Conservation (phyloP, 2,888 invertebrate genomes). For the Danaus chrysippus region DNA sequence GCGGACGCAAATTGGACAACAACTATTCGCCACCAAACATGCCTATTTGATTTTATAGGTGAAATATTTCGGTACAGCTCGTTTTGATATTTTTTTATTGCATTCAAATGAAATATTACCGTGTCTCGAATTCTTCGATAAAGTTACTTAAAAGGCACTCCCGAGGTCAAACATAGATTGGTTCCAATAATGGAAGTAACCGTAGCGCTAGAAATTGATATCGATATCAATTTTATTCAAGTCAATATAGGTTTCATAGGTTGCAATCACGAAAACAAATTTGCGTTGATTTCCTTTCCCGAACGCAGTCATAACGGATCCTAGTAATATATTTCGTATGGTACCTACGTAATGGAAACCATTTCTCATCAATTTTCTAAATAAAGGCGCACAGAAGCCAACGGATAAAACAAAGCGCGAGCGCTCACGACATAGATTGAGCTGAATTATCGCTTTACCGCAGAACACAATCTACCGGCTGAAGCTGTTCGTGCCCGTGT, state of each 20-base stretch:
- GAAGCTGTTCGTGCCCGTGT: constrained; percentile 28
- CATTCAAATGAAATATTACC: not conserved
- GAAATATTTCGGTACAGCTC: not conserved
- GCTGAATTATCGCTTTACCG: constrained; percentile 79
- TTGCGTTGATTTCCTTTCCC: constrained; percentile 75
- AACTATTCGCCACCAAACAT: constrained; percentile 54
- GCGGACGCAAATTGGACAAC: constrained; percentile 63
- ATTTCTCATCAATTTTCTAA: constrained; percentile 80
- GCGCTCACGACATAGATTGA: constrained; percentile 79
- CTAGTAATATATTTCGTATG: constrained; percentile 69
- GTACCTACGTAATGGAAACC: constrained; percentile 77
- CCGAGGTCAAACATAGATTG: constrained; percentile 58
- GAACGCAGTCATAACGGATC: constrained; percentile 53
- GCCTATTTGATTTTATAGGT: constrained; percentile 44
- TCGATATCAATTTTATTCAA: constrained; percentile 72
- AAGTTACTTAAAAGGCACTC: constrained; percentile 42
- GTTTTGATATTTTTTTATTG: too few species aligned
- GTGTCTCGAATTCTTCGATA: not conserved
- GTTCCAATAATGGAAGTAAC: constrained; percentile 58
- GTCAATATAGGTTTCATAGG: constrained; percentile 67
- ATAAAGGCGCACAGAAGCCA: constrained; percentile 78
- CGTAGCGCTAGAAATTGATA: constrained; percentile 69
- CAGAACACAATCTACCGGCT: constrained; percentile 72
- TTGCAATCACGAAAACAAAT: constrained; percentile 78
- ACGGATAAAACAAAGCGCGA: constrained; percentile 75